Evolutionary conservation across 2,888 invertebrate species (phyloP), one percentile per base, ranked within the genome.

Genomic region (Sarcophaga variegata): DNA sequence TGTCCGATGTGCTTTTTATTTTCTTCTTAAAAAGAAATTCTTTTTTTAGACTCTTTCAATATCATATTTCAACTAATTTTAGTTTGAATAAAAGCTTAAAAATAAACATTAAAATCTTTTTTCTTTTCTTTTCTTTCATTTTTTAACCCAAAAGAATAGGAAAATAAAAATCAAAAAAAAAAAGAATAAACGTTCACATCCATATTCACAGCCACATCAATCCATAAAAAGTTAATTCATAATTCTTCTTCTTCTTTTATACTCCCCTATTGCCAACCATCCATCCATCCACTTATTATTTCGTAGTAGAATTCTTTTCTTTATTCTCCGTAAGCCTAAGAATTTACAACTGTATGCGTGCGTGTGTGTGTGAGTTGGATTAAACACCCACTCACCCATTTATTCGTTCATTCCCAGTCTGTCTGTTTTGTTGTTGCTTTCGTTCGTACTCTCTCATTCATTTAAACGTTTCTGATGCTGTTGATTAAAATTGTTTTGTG

Each of bases 61-160:
- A 37, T 1, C 8, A 60, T 59, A 59, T 59, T 80, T 67, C 25
- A 60, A 69, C 37, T 47, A 20, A 27, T 77, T 54, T 78, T 83
- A 59, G 47, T 75, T 83, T 76, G 67, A 80, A 83, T 74, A 81
- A 77, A 83, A 80, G 72, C 80, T 86, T 77, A 70, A 80, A 86
- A 83, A 86, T 78, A 85, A 85, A 82, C 67, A 76, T 49, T 11
- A 49, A 49, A 49, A 74, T 60, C n/a, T 60, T 22, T 76, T 49
- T 82, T 67, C 54, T 37, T 76, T 80, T 74, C 14, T 59, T 22
- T 60, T 59, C 47, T 37, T 82, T 67, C 54, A 22, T 76, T 80
- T 63, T 22, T 62, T 62, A 11, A n/a, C 11, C 59, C 17, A 69
- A 79, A 25, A 47, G 77, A 25, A 77, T 25, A 45, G 54, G n/a